Evolutionary conservation across 2,797 vertebrate genomes (phyloP).

Genomic region (Rhodeus uyekii): DNA sequence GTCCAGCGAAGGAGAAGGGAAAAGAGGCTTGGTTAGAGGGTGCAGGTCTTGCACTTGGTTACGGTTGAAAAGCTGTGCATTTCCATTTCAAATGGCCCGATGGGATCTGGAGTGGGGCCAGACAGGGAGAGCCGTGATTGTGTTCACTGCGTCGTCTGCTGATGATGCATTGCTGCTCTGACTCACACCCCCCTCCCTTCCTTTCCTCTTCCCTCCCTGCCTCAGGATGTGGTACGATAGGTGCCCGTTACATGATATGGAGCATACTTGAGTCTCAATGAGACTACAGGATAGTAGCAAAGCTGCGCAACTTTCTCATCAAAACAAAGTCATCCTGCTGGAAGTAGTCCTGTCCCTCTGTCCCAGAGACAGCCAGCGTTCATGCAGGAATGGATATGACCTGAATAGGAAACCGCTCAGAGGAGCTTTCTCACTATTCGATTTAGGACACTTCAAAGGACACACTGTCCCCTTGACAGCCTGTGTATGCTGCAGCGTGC

Average conservation of each 20-base stretch:
- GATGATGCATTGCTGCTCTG: conserved; percentile 69
- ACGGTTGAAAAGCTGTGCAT: conserved; percentile 55
- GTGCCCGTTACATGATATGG: conserved; percentile 88
- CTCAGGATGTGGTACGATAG: conserved; percentile 81
- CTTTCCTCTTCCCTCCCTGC: conserved; percentile 49
- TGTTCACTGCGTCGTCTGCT: conserved; percentile 61
- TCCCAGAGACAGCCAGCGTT: conserved; percentile 51
- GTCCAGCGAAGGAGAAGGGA: conserved; percentile 5
- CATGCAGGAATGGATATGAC: conserved; percentile 45
- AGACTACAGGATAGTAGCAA: conserved; percentile 72
- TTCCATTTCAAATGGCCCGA: conserved; percentile 69
- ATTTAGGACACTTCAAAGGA: conserved; percentile 67
- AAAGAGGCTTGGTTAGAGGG: conserved; percentile 29
- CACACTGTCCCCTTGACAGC: conserved; percentile 61
- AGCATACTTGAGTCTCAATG: conserved; percentile 75
- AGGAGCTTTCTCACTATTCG: conserved; percentile 48
- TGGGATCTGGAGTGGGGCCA: conserved; percentile 64
- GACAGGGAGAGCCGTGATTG: conserved; percentile 54
- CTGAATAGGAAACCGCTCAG: conserved; percentile 41
- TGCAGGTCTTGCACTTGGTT: conserved; percentile 43
- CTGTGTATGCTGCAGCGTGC: conserved; percentile 72
- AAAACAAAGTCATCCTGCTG: conserved; percentile 63
- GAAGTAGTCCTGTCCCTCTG: conserved; percentile 60
- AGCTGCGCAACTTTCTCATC: conserved; percentile 55
- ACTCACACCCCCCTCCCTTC: conserved; percentile 57